Percentiles rank a stretch among this genome's conserved stretches.
Evolutionary conservation across 2,797 vertebrate species (phyloP).

Genomic region (Tragopan temminckii): DNA sequence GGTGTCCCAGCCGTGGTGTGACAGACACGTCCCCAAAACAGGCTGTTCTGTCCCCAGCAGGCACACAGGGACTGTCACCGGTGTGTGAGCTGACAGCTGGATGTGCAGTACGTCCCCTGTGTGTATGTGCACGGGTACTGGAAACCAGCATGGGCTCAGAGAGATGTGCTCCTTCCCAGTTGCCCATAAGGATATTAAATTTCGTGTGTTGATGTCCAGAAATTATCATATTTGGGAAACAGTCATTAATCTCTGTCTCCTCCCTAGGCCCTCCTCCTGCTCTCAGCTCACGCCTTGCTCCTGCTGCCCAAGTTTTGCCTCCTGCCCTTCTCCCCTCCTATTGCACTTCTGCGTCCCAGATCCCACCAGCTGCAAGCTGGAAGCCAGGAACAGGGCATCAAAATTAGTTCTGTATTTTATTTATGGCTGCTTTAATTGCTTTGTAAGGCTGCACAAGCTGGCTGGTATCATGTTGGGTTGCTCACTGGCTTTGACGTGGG

Average conservation of each 20-base stretch:
- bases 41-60: background rate
- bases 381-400: background rate
- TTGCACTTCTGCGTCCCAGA: background rate
- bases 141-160: background rate
- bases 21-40: background rate
- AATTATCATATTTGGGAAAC: slow-evolving; percentile 67
- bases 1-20: rapidly evolving
- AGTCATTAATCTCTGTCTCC: slow-evolving; percentile 68
- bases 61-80: rapidly evolving
- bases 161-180: background rate
- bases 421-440: background rate
- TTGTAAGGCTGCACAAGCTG: background rate
- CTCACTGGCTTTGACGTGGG: background rate
- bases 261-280: background rate
- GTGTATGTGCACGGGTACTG: background rate
- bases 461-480: background rate
- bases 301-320: background rate
- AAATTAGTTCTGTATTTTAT: rapidly evolving
- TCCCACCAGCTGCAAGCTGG: rapidly evolving
- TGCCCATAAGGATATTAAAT: slow-evolving; percentile 20
- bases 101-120: rapidly evolving
- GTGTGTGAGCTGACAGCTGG: background rate
- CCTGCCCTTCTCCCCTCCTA: background rate
- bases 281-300: background rate
- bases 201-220: slow-evolving; percentile 34